Conservation (phyloP, 2,113 vertebrate species). For the Holacanthus passer region DNA sequence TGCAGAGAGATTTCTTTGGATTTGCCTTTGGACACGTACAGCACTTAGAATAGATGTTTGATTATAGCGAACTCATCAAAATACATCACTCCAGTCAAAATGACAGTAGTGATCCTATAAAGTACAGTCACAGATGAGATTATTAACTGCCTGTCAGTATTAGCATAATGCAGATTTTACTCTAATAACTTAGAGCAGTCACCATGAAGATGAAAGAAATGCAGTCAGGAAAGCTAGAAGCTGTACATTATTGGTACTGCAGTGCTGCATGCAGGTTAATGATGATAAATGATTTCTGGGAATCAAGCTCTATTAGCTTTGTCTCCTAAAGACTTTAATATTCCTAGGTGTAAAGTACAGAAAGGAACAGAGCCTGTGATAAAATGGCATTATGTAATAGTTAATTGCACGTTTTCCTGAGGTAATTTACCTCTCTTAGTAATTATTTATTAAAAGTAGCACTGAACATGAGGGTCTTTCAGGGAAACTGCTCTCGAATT, state of each 20-base stretch:
- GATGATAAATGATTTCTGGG: slow-evolving; percentile 50
- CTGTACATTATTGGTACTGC: slow-evolving; percentile 13
- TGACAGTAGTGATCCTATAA: slow-evolving; percentile 3
- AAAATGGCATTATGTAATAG: slow-evolving; percentile 20
- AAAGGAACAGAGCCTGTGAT: slow-evolving; percentile 1
- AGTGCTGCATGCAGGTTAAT: slow-evolving; percentile 38
- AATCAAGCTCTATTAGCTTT: slow-evolving; percentile 34
- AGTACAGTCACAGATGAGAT: slow-evolving; percentile 14
- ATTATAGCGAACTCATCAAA: slow-evolving; percentile 23
- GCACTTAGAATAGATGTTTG: slow-evolving; percentile 9
- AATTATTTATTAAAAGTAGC: neutral
- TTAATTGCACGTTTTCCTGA: neutral
- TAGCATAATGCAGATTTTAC: slow-evolving; percentile 19
- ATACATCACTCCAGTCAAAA: slow-evolving; percentile 20
- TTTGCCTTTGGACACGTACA: neutral
- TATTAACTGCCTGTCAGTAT: slow-evolving; percentile 27
- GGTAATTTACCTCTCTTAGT: neutral
- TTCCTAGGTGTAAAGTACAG: slow-evolving; percentile 6
- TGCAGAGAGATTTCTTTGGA: neutral
- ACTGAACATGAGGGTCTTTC: neutral
- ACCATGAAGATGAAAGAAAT: slow-evolving; percentile 23
- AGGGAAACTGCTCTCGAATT: neutral
- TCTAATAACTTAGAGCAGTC: slow-evolving; percentile 13
- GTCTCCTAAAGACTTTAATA: slow-evolving; percentile 13
- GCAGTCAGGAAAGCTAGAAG: slow-evolving; percentile 13